Percentiles rank a stretch among this genome's conserved stretches.
Evolutionary conservation across 2,888 invertebrate species (phyloP).

Genomic region (Eledona agricola): DNA sequence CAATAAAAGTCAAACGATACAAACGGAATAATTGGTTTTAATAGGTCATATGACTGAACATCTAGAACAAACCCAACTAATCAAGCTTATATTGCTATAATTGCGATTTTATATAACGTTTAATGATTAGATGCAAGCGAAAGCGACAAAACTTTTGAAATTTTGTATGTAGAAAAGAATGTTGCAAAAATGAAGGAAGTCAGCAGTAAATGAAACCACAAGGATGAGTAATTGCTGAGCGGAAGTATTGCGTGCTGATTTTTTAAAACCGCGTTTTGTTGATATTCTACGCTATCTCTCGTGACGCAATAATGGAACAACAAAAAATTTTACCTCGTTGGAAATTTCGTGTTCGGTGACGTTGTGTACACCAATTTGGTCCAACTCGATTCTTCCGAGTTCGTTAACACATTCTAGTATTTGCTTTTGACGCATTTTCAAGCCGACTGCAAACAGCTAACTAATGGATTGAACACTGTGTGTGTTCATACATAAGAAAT

Average conservation of each 20-base stretch:
- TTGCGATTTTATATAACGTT: no score
- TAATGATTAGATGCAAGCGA: no score
- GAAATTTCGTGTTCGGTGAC: constrained; percentile 41
- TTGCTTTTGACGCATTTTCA: constrained; percentile 47
- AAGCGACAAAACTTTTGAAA: no score
- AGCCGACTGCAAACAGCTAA: not conserved
- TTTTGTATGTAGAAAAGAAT: no score
- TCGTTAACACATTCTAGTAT: constrained; percentile 48
- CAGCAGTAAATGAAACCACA: no score
- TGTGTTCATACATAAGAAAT: constrained; percentile 16
- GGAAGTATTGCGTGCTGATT: no score
- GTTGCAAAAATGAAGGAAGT: no score
- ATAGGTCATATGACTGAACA: constrained; percentile 13
- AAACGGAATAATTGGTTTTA: constrained; percentile 20
- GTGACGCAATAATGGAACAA: constrained; percentile 1
- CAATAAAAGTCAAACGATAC: constrained; percentile 14
- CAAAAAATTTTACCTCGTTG: constrained; percentile 44
- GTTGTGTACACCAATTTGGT: constrained; percentile 37
- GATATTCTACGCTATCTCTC: no score
- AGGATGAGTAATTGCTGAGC: no score
- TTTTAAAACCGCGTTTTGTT: no score
- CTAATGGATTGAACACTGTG: no score
- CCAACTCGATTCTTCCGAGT: constrained; percentile 47
- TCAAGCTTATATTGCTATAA: not conserved
- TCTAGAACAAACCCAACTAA: constrained; percentile 1